A percentile compares a stretch with the other conserved stretches of the same genome.
Conservation (phyloP, 1,140 invertebrate genomes). For the Cotesia typhae region DNA sequence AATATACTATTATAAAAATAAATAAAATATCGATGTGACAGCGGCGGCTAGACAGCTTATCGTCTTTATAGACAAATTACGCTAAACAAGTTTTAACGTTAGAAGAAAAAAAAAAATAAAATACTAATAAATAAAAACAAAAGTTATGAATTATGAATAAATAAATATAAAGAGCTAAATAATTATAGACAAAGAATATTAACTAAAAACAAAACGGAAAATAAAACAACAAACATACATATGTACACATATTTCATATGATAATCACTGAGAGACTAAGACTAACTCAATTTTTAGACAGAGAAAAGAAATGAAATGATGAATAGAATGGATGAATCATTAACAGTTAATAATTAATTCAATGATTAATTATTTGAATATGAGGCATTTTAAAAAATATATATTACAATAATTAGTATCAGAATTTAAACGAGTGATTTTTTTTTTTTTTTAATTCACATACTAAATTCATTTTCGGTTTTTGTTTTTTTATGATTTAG, state of each 20-base stretch:
- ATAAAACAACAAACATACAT: slow-evolving; percentile 51
- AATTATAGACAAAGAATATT: slow-evolving; percentile 31
- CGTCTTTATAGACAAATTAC: slow-evolving; percentile 32
- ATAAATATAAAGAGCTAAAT: slow-evolving; percentile 24
- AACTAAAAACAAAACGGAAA: slow-evolving; percentile 34
- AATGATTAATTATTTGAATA: not conserved
- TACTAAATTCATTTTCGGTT: not conserved
- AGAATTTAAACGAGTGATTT: not conserved
- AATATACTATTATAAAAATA: slow-evolving; percentile 16
- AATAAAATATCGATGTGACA: slow-evolving; percentile 19
- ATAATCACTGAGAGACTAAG: slow-evolving; percentile 68
- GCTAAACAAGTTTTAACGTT: not conserved
- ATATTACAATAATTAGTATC: too few relatives aligned
- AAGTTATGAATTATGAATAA: not conserved
- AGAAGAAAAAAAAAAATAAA: slow-evolving; percentile 33
- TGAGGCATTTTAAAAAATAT: not conserved
- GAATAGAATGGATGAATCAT: not conserved
- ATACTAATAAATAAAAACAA: slow-evolving; percentile 42
- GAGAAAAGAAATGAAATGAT: slow-evolving; percentile 21
- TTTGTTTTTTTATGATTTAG: too few relatives aligned
- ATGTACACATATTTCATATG: slow-evolving; percentile 64
- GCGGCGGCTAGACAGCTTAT: slow-evolving; percentile 62
- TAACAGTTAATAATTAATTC: not conserved
- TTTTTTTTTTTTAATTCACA: not conserved
- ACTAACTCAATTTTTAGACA: slow-evolving; percentile 63